Evolutionary conservation across 2,888 invertebrate species (phyloP).

Genomic region (Drosophila subsilvestris): DNA sequence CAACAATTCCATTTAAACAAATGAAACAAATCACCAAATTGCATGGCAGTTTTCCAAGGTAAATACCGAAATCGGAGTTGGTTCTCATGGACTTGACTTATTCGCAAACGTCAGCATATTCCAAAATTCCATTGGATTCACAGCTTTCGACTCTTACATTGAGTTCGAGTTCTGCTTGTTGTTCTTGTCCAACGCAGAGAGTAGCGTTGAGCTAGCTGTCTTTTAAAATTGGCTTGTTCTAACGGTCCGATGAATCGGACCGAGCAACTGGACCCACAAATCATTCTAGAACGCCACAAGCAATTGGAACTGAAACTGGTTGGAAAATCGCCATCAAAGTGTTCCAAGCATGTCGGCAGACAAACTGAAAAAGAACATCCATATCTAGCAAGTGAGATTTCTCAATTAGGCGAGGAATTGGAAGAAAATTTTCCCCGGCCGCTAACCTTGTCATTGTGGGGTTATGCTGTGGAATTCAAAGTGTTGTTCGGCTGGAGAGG

Average conservation of each 20-base stretch:
- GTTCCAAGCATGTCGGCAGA: background rate
- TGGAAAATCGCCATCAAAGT: background rate
- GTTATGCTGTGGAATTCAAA: slow-evolving; percentile 18
- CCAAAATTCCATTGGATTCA: background rate
- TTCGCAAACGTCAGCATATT: background rate
- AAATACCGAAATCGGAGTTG: background rate
- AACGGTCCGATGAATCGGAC: background rate
- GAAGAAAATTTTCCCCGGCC: slow-evolving; percentile 39
- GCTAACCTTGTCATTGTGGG: slow-evolving; percentile 27
- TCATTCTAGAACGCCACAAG: background rate
- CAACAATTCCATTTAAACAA: slow-evolving; percentile 15
- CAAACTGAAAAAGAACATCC: background rate
- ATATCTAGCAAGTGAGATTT: background rate
- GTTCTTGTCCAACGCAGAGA: background rate
- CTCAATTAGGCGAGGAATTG: slow-evolving; percentile 17
- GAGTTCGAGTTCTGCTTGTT: background rate
- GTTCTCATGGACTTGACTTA: background rate
- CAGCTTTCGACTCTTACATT: background rate
- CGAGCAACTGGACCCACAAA: slow-evolving; percentile 1
- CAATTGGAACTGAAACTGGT: background rate
- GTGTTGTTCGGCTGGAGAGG: slow-evolving; percentile 1
- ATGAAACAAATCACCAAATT: slow-evolving; percentile 1
- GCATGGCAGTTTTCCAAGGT: background rate
- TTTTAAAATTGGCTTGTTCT: background rate
- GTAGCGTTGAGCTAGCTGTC: background rate